phyloP scores from a whole-genome alignment of 2,888 invertebrate species.

The Cerceris ruficornis region DNA sequence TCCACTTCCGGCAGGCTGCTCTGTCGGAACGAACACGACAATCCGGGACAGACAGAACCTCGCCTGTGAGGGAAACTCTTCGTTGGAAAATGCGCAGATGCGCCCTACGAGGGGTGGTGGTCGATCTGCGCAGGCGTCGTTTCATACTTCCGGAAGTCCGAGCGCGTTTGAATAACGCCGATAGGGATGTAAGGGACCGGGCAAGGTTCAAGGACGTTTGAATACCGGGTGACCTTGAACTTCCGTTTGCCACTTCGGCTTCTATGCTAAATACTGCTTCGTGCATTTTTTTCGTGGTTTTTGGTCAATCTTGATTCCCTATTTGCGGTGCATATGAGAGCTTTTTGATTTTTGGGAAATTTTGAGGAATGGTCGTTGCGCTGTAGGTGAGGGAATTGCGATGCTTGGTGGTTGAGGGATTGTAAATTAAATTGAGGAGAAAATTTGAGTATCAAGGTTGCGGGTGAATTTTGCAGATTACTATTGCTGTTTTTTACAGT shows the following conservation, averaged over 20 bases:
- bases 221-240: slow-evolving; percentile 56
- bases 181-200: slow-evolving; percentile 26
- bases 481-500: too few relatives aligned
- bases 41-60: slow-evolving; percentile 71
- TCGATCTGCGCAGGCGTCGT: slow-evolving; percentile 41
- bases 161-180: slow-evolving; percentile 43
- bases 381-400: too few relatives aligned
- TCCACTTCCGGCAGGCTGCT: slow-evolving; percentile 58
- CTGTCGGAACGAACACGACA: slow-evolving; percentile 62
- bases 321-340: too few relatives aligned
- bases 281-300: background rate
- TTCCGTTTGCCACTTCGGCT: slow-evolving; percentile 6
- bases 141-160: slow-evolving; percentile 53
- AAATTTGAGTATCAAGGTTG: too few relatives aligned
- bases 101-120: slow-evolving; percentile 42
- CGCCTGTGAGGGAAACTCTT: slow-evolving; percentile 71
- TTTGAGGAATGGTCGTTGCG: too few relatives aligned
- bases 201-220: slow-evolving; percentile 59
- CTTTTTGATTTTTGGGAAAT: too few relatives aligned
- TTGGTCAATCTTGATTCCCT: background rate
- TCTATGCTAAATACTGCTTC: background rate
- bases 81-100: slow-evolving; percentile 72
- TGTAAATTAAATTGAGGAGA: too few relatives aligned
- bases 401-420: too few relatives aligned
- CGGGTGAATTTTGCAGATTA: too few relatives aligned